Conservation (phyloP, 2,888 invertebrate species). For the Drosophila vallismaia region DNA sequence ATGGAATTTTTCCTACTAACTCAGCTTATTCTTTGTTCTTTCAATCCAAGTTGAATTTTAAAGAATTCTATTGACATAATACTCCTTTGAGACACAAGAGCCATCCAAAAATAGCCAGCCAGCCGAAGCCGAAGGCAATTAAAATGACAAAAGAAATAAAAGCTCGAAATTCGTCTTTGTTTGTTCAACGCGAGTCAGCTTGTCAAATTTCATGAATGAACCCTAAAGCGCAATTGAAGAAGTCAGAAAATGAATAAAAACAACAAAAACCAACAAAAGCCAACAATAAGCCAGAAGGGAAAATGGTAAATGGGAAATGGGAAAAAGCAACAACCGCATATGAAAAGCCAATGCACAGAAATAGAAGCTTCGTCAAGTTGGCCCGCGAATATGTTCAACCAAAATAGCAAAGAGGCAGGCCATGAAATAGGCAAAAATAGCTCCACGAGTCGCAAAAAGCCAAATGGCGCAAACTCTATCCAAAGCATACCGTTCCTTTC, state of each 20-base stretch:
- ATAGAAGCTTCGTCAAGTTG: slow-evolving; percentile 68
- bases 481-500: slow-evolving; percentile 27
- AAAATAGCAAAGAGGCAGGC: slow-evolving; percentile 57
- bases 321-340: slow-evolving; percentile 28
- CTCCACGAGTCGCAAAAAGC: slow-evolving; percentile 32
- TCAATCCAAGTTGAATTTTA: not conserved
- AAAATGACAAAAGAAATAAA: slow-evolving; percentile 55
- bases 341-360: slow-evolving; percentile 22
- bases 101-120: slow-evolving; percentile 58
- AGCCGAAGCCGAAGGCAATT: slow-evolving; percentile 50
- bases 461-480: slow-evolving; percentile 69
- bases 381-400: slow-evolving; percentile 45
- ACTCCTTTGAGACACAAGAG: slow-evolving; percentile 7
- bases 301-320: slow-evolving; percentile 1
- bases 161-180: slow-evolving; percentile 60
- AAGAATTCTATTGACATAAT: not conserved
- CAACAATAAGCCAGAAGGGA: not conserved
- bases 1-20: too few species aligned
- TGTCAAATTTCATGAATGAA: slow-evolving; percentile 76
- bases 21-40: too few species aligned
- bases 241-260: slow-evolving; percentile 22
- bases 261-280: not conserved
- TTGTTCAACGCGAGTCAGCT: slow-evolving; percentile 48
- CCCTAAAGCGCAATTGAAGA: slow-evolving; percentile 60
- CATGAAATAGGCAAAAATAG: slow-evolving; percentile 63